phyloP scores from a whole-genome alignment of 2,113 vertebrate genomes.

The Centropristis striata region DNA sequence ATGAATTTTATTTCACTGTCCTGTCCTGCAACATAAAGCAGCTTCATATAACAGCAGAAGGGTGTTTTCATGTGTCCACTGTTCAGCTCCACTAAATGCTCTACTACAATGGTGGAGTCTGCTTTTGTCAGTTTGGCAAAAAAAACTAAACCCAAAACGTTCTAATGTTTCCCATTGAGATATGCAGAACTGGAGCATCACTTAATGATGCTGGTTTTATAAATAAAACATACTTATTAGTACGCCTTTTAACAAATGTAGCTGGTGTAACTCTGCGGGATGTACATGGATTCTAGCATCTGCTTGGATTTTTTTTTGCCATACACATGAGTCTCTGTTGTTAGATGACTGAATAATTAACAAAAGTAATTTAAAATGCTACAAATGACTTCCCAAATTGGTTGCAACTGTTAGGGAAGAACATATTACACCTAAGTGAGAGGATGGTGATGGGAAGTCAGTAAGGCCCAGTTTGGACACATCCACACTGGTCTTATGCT shows the following conservation, averaged over 20 bases:
- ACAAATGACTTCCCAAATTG: background rate
- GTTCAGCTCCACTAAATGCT: constrained; percentile 3
- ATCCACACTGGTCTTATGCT: background rate
- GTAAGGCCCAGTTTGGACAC: background rate
- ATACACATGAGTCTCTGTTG: background rate
- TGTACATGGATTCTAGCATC: background rate
- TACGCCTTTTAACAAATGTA: background rate
- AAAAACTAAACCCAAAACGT: no score
- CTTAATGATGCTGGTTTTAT: background rate
- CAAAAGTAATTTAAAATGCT: background rate
- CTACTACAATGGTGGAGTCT: background rate
- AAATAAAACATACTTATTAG: background rate
- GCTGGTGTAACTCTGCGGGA: background rate
- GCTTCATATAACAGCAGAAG: constrained; percentile 34
- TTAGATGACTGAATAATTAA: background rate
- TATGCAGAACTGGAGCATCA: background rate
- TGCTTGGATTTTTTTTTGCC: no score
- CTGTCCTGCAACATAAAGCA: constrained; percentile 45
- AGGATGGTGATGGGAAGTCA: background rate
- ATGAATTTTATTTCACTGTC: constrained; percentile 60
- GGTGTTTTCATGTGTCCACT: constrained; percentile 17
- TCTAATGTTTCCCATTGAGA: background rate
- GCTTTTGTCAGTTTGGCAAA: background rate
- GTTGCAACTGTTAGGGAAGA: no score
- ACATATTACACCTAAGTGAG: no score